A percentile compares a stretch with the other conserved stretches of the same genome.
Conservation (phyloP, 2,113 vertebrate genomes). For the Tragelaphus scriptus region DNA sequence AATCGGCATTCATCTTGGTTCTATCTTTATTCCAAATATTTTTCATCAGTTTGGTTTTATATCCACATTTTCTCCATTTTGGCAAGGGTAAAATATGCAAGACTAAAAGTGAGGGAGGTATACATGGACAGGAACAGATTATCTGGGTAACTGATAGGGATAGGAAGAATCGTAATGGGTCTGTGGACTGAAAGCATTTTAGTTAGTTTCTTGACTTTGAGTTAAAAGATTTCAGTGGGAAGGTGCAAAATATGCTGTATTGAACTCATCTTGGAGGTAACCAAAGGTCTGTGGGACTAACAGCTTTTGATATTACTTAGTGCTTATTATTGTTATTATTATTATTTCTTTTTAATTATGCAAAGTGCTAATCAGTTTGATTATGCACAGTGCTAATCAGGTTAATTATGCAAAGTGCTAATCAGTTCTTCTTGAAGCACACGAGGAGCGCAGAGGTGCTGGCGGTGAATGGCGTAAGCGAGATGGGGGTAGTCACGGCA, state of each 20-base stretch:
- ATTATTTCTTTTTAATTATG: slow-evolving; percentile 88
- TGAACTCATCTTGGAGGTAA: slow-evolving; percentile 80
- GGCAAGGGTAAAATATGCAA: background rate
- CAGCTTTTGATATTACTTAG: slow-evolving; percentile 87
- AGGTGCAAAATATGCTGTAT: slow-evolving; percentile 70
- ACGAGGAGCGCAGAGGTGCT: slow-evolving; percentile 87
- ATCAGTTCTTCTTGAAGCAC: slow-evolving; percentile 90
- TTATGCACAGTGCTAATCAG: slow-evolving; percentile 92
- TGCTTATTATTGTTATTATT: slow-evolving; percentile 90
- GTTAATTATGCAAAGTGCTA: slow-evolving; percentile 93
- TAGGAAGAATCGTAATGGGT: background rate
- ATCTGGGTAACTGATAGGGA: slow-evolving; percentile 22
- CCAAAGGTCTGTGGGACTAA: slow-evolving; percentile 79
- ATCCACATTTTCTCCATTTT: slow-evolving; percentile 2
- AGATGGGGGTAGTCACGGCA: slow-evolving; percentile 87
- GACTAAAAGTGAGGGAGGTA: background rate
- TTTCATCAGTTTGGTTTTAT: background rate
- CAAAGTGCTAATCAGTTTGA: slow-evolving; percentile 85
- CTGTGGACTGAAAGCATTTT: slow-evolving; percentile 28
- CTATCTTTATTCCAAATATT: background rate
- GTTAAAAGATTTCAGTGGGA: slow-evolving; percentile 67
- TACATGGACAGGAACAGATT: background rate
- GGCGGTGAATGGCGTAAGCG: slow-evolving; percentile 82
- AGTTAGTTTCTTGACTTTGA: slow-evolving; percentile 55
- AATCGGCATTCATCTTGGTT: background rate